Base-by-base conservation (phyloP, 2,888 invertebrate species). In the Lasioglossum zephyrum region DNA sequence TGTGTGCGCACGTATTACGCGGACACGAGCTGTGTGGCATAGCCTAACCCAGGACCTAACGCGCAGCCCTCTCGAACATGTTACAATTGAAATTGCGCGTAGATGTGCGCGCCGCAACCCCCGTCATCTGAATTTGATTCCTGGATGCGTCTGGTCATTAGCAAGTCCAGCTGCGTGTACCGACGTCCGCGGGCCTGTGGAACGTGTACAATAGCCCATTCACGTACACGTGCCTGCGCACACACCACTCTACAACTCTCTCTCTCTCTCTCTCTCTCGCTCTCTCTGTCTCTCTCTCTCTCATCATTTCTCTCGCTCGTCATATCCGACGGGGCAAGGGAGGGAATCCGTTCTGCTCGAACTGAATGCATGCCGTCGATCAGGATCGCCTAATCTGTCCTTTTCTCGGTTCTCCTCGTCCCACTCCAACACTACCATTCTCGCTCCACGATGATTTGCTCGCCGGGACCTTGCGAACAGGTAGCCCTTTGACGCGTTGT, bases 91-190 rank as follows among this genome's bases (percentile, higher is more conserved):
- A 87, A 87, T 82, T 87, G 77, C 79, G 79, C 79, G 81, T 87
- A 77, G 77, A 88, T 79, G 82, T 69, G 82, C 41, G 73, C 81
- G 36, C 63, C 41, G 53, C 76, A 73, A 69, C 73, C 69, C 83
- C 81, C 91, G 91, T 91, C 90, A 88, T 88, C 86, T 86, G 89
- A 93, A 92, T 93, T 91, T 92, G 92, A 93, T 93, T 93, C 89
- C 90, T 92, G 87, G 91, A 91, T 92, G 91, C 89, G 90, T 91
- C 92, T 92, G 91, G 91, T 93, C 91, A 93, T 93, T 93, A 93
- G 92, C 90, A 87, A 91, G 88, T 91, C 90, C 91, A 92, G 92
- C 92, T 92, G 91, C 88, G 90, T 88, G 81, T 79, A 79, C 76
- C 47, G 70, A 73, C 73, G 83, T 49, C 53, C 60, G 60, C 79